Evolutionary conservation across 2,888 invertebrate genomes (phyloP), one percentile per base, ranked within the genome.

Genomic region (Tetanocera ferruginea): DNA sequence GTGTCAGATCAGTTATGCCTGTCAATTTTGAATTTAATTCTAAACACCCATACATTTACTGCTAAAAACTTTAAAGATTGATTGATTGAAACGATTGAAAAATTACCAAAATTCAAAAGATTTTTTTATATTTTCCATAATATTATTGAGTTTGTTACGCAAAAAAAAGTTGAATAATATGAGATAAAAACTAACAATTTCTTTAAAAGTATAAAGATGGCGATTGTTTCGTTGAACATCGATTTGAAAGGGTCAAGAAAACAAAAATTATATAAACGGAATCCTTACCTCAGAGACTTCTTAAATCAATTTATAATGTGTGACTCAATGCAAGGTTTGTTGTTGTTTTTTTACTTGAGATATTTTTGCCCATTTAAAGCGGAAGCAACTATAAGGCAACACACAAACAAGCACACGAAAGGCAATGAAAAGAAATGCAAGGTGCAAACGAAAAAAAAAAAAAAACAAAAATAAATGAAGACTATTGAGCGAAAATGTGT

Each of bases 401-500:
- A 8, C 6, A 19, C 37, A 25, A 23, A 69, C 49, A n/a, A 23
- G 25, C 23, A 49, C 14, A 51, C 25, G 25, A 28, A 49, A 17
- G 23, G 51, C 23, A 51, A 28, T 23, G 28, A 49, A 64, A 31
- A 37, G 23, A 64, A 64, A 64, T 34, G 28, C 64, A 34, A 31
- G 9, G 28, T 17, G 62, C n/a, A n/a, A n/a, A n/a, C n/a, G n/a
- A n/a, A 28, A 49, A 19, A 17, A 66, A 31, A 31, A 34, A 37
- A 34, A 66, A 66, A 64, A 8, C 34, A 11, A 17, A 69, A 14
- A 28, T 2, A 72, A 72, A 72, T 25, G 23, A 23, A 43, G 43
- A 60, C 34, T 60, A 71, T 71, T 71, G 55, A 71, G 71, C 55
- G 57, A 52, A 55, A 52, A 71, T 66, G 34, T 66, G 66, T 34